Evolutionary conservation across 1,140 invertebrate genomes (phyloP), one percentile per base, ranked within the genome.

Genomic region (Ruditapes philippinarum): DNA sequence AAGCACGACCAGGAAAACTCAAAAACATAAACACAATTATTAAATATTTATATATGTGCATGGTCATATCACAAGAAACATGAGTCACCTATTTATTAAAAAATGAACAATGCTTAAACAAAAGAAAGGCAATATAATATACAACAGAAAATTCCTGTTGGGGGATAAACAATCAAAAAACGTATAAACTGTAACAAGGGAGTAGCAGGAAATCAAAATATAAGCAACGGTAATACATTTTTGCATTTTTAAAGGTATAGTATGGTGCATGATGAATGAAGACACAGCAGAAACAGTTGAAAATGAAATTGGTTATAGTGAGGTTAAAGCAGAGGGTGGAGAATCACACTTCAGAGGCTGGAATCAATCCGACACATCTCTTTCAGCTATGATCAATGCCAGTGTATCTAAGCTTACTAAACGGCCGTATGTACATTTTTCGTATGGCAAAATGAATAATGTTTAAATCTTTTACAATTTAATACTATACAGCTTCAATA

Each of bases 181-280:
- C 28, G 62, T 68, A 12, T 12, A 25, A 33, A 22, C n/a, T 19
- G 28, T 28, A 33, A 28, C 14, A 28, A 68, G 62, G 62, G 14
- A 19, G 14, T n/a, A 28, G 14, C 17, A n/a, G n/a, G 62, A 68
- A 14, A 28, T 11, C 49, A 51, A 9, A 51, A 51, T 51, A 9
- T 51, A 12, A 22, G 9, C 49, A 51, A 12, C 22, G 49, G 9
- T 51, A 51, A 9, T 51, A 9, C 22, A 51, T 51, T 11, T 51
- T 51, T 51, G 49, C 54, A 57, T 57, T 19, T 19, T 19, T 19
- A 57, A 5, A 80, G 78, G 49, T 80, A 80, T 80, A 5, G 36
- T 80, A 31, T 80, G 78, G 78, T 80, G 78, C 54, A 57, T 57
- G 49, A 51, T 57, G 7, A 25, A 80, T 60, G 78, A 80, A 45